Conservation (phyloP, 2,113 vertebrate species). For the Stegastes partitus region DNA sequence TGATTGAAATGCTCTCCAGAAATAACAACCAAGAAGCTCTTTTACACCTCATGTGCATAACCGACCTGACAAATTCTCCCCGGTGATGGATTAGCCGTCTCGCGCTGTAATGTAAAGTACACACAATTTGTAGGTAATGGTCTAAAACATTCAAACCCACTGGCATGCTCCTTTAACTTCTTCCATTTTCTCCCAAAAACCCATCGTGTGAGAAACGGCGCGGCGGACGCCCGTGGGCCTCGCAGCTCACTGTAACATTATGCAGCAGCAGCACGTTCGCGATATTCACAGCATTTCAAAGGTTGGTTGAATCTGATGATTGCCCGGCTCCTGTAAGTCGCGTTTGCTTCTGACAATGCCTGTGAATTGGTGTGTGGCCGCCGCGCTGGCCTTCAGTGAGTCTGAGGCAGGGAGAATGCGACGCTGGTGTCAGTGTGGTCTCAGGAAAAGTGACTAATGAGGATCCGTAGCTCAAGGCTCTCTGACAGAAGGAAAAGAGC, state of each 20-base stretch:
- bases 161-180: slow-evolving; percentile 21
- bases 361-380: slow-evolving; percentile 55
- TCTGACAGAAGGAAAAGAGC: slow-evolving; percentile 56
- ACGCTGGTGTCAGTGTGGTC: slow-evolving; percentile 47
- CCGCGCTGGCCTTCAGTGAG: slow-evolving; percentile 47
- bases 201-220: not conserved
- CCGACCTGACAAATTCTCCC: not conserved
- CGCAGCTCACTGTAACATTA: slow-evolving; percentile 19
- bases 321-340: slow-evolving; percentile 49
- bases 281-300: slow-evolving; percentile 64
- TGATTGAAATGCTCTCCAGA: not conserved
- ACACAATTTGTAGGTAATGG: slow-evolving; percentile 42
- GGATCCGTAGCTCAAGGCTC: slow-evolving; percentile 62
- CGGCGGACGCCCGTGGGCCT: slow-evolving; percentile 14
- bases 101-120: not conserved
- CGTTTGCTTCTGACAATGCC: slow-evolving; percentile 46
- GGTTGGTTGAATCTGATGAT: slow-evolving; percentile 65
- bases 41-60: not conserved
- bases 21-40: not conserved
- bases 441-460: slow-evolving; percentile 75
- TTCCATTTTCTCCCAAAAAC: slow-evolving; percentile 12
- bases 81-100: slow-evolving; percentile 7
- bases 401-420: slow-evolving; percentile 32
- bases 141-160: slow-evolving; percentile 43
- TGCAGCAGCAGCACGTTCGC: slow-evolving; percentile 35